Base-by-base conservation (phyloP, 2,113 vertebrate genomes). In the Tonatia bakeri region DNA sequence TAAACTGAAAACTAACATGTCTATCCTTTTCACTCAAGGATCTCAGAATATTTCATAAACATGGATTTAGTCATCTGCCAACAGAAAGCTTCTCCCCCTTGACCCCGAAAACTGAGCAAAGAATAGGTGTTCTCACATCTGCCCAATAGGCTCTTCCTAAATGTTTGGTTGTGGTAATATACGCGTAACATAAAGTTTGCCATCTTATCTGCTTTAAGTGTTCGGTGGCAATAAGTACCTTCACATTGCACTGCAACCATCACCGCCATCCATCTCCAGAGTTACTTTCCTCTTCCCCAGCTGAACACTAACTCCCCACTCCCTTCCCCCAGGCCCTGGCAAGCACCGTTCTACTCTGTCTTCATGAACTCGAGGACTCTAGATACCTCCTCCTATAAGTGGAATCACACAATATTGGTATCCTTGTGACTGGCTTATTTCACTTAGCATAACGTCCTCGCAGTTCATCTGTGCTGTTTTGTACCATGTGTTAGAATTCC, bases 1-100 rank as follows among this genome's bases (percentile, higher is more conserved):
- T 87, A 87, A 87, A 70, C 24, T 54, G 56, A 89, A 88, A 88
- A 80, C 43, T 36, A 65, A 15, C 0, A 90, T 84, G 79, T 11
- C 50, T 77, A 9, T 75, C 64, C 87, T 79, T 79, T 83, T 69
- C 54, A 54, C 33, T 40, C 38, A 59, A 73, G 59, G 64, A 67
- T 65, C 91, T 96, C 86, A 56, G 73, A 91, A 54, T 94, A 90
- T 67, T 85, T 89, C 67, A 75, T 70, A 61, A 56, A 47, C 47
- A 28, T 65, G 50, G 87, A 52, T 75, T 59, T 67, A 75, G 91
- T 90, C 26, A 12, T 72, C 75, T 92, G 19, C 59, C 81, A 45
- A 52, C 15, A 76, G 69, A 83, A 90, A 73, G 43, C 61, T 15
- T 40, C 56, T 64, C 40, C 50, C 12, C 22, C 22, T 75, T 38